Base-by-base conservation (phyloP, 2,888 invertebrate genomes). In the Saturnia japonica region DNA sequence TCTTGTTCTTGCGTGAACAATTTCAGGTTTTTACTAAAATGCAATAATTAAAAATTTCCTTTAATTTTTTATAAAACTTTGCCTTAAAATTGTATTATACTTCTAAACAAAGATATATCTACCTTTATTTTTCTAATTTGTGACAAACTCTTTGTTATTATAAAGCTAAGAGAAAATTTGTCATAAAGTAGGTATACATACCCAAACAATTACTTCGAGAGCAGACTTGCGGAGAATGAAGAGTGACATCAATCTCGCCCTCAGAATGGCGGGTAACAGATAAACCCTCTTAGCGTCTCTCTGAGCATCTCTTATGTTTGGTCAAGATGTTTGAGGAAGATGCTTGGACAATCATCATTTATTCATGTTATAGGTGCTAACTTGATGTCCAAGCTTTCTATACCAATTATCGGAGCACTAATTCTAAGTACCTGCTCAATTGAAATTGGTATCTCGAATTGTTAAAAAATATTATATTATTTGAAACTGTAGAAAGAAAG, bases 131-230 rank as follows among this genome's bases (percentile, higher is more conserved):
- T 4, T 6, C 34, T 34, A 34, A 2, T 34, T 34, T 34, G 34
- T 34, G 34, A 34, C 34, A 6, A 34, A 34, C 34, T 34, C 6
- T 34, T 6, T 6, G 6, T 34, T 34, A 34, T 34, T 34, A 34
- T 34, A 34, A 34, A 34, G 2, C 34, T 34, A 72, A 66, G 28
- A 68, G 51, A 70, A 70, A 34, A 16, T 43, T 67, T 77, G 71
- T 73, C 67, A 72, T 66, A 72, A 76, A 77, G 70, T 78, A 76
- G 77, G 70, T 78, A 77, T 74, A 76, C 73, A 71, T 71, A n/a
- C n/a, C n/a, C n/a, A 71, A 72, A 74, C 83, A 85, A 85, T 86
- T 86, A 87, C 80, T 79, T 79, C 72, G 69, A 77, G 80, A 79
- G 78, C 78, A 78, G 80, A 71, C 75, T 79, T 73, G 68, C 70